phyloP scores from a whole-genome alignment of 2,113 vertebrate genomes.

The Ranitomeya imitator region DNA sequence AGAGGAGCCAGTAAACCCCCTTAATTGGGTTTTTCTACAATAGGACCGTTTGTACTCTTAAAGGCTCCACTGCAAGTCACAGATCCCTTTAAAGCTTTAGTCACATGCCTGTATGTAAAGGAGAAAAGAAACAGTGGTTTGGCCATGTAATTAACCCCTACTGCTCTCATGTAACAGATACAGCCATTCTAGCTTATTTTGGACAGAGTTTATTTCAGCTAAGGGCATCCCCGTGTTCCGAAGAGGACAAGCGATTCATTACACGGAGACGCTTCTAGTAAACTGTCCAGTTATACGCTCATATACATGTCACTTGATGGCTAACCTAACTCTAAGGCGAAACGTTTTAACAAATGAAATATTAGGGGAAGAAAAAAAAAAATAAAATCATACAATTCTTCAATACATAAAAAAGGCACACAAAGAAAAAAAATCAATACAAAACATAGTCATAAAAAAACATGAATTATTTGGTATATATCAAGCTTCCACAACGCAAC shows the following conservation, averaged over 20 bases:
- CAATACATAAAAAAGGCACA: constrained; percentile 7
- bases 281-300: neutral
- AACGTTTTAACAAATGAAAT: neutral
- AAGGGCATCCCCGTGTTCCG: neutral
- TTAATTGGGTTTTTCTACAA: too few relatives aligned
- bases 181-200: neutral
- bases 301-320: neutral
- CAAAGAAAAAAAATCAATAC: neutral
- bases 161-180: neutral
- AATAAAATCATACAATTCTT: constrained; percentile 62
- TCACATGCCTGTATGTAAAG: neutral
- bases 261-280: neutral
- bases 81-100: neutral
- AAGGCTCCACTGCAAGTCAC: neutral
- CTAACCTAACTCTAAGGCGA: neutral
- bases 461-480: constrained; percentile 61
- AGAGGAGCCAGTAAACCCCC: too few relatives aligned
- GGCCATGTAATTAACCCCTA: neutral
- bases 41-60: neutral
- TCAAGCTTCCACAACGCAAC: constrained; percentile 29
- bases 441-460: neutral
- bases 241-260: neutral
- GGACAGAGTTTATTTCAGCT: neutral
- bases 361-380: constrained; percentile 63
- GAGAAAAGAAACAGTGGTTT: neutral